Conservation (phyloP, 2,888 invertebrate species). For the Dynastes maya region DNA sequence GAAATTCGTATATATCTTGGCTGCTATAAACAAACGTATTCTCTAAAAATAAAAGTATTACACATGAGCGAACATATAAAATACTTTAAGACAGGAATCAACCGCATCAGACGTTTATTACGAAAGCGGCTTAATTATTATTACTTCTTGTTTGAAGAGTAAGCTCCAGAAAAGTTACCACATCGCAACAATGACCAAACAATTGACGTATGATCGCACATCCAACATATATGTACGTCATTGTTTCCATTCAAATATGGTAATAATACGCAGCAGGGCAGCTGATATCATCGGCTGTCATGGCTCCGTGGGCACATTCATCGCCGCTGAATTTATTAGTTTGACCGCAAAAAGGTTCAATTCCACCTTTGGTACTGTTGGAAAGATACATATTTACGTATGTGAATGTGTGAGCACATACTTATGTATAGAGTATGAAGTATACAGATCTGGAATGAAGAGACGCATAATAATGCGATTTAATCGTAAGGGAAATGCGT, state of each 20-base stretch:
- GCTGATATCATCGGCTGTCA: slow-evolving; percentile 43
- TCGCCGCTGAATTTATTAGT: slow-evolving; percentile 35
- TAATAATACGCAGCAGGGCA: slow-evolving; percentile 4
- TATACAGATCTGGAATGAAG: too few species aligned
- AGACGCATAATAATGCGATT: too few species aligned
- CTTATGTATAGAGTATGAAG: too few species aligned
- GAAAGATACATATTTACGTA: background rate
- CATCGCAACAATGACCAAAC: slow-evolving; percentile 34
- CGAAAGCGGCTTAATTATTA: slow-evolving; percentile 26
- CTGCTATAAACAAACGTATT: slow-evolving; percentile 10
- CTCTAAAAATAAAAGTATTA: slow-evolving; percentile 29
- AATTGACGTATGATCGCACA: slow-evolving; percentile 28
- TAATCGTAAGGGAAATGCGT: too few species aligned
- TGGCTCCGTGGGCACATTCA: slow-evolving; percentile 26
- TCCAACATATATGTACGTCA: slow-evolving; percentile 37
- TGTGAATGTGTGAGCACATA: background rate
- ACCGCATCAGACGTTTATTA: slow-evolving; percentile 27
- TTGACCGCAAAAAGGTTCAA: slow-evolving; percentile 29
- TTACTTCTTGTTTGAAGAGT: slow-evolving; percentile 9
- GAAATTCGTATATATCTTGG: background rate
- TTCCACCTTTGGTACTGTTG: slow-evolving; percentile 20
- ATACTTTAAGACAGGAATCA: background rate
- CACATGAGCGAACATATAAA: slow-evolving; percentile 3
- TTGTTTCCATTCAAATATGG: slow-evolving; percentile 31
- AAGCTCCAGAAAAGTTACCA: slow-evolving; percentile 6